Conservation (phyloP, 2,888 invertebrate species). For the Clanis bilineata region DNA sequence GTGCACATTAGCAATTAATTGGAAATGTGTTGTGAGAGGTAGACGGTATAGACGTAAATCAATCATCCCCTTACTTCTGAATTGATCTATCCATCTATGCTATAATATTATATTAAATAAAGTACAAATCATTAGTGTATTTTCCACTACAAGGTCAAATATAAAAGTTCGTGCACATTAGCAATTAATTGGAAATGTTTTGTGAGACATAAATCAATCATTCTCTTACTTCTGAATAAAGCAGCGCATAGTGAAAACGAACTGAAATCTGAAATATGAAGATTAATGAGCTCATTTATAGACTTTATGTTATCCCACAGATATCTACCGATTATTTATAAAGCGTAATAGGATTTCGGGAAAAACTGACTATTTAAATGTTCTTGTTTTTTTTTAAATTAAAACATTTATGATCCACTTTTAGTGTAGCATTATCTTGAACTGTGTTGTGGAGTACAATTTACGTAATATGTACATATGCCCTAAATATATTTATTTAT, state of each 20-base stretch:
- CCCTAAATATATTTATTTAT: too few relatives aligned
- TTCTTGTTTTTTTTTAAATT: not conserved
- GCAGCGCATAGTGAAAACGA: constrained; percentile 1
- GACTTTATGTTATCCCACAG: constrained; percentile 7
- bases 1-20: not conserved
- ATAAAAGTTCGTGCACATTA: not conserved
- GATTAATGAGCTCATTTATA: constrained; percentile 9
- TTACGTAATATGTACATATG: too few relatives aligned
- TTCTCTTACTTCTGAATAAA: not conserved
- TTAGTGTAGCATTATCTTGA: too few relatives aligned
- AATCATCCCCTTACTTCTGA: not conserved
- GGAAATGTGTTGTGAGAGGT: not conserved
- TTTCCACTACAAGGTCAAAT: not conserved
- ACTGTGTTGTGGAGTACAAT: too few relatives aligned
- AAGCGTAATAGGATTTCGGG: not conserved
- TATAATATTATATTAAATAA: too few relatives aligned
- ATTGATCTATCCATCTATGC: too few relatives aligned
- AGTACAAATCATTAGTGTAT: too few relatives aligned
- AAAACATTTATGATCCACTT: too few relatives aligned
- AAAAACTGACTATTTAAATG: not conserved
- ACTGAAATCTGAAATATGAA: constrained; percentile 12
- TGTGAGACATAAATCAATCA: constrained; percentile 2
- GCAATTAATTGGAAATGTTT: not conserved
- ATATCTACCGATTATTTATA: not conserved
- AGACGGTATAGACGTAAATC: too few relatives aligned